Percentiles rank a stretch among this genome's conserved stretches.
phyloP scores from a whole-genome alignment of 2,797 vertebrate genomes.

The Gila robusta region DNA sequence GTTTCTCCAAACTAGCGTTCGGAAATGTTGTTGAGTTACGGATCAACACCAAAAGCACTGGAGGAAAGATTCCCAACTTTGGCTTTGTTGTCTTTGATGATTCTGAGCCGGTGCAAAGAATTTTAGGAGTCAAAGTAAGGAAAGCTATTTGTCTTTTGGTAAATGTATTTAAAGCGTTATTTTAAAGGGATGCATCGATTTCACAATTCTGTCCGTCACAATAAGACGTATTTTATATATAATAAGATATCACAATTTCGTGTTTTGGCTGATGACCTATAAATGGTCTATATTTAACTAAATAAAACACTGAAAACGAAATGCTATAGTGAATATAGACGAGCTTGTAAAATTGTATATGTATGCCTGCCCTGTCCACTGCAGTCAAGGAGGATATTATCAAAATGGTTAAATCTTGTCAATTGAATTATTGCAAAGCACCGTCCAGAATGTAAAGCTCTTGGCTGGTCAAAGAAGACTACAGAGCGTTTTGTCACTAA shows the following conservation, averaged over 20 bases:
- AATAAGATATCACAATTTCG: neutral
- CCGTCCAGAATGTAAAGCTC: neutral
- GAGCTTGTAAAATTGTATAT: neutral
- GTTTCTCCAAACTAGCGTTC: conserved; percentile 80
- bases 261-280: neutral
- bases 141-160: neutral
- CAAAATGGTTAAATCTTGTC: neutral
- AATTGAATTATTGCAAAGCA: conserved; percentile 1
- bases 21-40: conserved; percentile 96
- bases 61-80: conserved; percentile 97
- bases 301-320: neutral
- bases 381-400: neutral
- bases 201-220: neutral
- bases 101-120: conserved; percentile 94
- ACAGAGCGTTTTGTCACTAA: neutral
- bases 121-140: conserved; percentile 93
- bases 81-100: conserved; percentile 99
- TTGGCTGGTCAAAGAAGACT: neutral
- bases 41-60: conserved; percentile 97
- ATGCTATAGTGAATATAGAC: neutral
- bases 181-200: neutral
- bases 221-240: neutral
- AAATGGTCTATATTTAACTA: neutral
- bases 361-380: neutral
- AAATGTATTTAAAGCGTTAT: neutral